Evolutionary conservation across 2,797 vertebrate species (phyloP), one percentile per base, ranked within the genome.

Genomic region (Pipistrellus kuhlii): DNA sequence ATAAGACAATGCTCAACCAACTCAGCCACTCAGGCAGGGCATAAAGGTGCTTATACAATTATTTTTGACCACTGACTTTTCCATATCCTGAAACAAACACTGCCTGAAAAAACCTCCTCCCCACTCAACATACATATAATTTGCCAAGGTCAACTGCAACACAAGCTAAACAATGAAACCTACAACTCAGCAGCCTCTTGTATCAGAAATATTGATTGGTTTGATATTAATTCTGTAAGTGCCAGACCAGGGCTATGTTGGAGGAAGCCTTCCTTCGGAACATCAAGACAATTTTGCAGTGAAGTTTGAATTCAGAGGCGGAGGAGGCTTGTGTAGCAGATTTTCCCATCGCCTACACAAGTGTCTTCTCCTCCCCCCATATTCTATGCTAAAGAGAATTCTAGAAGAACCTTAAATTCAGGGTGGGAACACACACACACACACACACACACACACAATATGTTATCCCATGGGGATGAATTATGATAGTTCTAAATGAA

Each of bases 171-270:
- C 9, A 62, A 82, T 23, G 5, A 71, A 69, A 41, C 1, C 23
- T 76, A 48, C 8, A 73, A 13, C 25, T 93, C 13, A 89, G 12
- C 30, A 77, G 17, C 4, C 18, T 80, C 6, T 85, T 59, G n/a
- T 77, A 51, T 94, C 35, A 91, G 41, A 89, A 69, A 41, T 57
- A 91, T 64, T 84, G 66, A 82, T 59, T 75, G 18, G 3, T 30
- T 69, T 84, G n/a, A 81, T 66, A 64, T 84, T 91, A 84, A 62
- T 82, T 78, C 35, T 64, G 0, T 76, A 66, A 89, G 30, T 38
- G 17, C 25, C 27, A 93, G 25, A 15, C 4, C 75, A 68, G 3
- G 27, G 25, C 21, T 90, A 77, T 55, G 27, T 41, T 80, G 20
- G 27, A 90, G 62, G 14, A 13, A 85, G 12, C 0, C 2, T 87